phyloP scores from a whole-genome alignment of 2,113 vertebrate species.

The Pipra filicauda region DNA sequence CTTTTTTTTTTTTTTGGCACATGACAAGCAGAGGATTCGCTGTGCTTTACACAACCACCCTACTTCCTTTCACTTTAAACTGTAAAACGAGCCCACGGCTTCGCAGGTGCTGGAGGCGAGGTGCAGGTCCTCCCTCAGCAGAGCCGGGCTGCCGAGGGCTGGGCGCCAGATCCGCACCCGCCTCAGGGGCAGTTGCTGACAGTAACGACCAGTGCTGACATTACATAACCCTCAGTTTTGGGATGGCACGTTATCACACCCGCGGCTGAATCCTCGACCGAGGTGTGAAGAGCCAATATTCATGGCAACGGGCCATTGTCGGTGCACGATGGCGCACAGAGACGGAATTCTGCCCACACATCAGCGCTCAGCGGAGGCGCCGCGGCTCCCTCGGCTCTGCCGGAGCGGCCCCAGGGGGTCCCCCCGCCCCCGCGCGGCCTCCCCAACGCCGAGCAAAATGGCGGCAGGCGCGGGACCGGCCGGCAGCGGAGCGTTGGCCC shows the following conservation, averaged over 20 bases:
- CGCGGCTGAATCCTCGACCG: accelerated
- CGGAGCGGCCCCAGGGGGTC: accelerated
- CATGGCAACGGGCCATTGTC: accelerated
- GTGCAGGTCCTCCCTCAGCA: neutral
- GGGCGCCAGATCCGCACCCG: neutral
- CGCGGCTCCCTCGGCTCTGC: accelerated
- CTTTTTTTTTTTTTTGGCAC: neutral
- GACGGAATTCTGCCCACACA: accelerated
- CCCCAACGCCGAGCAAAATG: neutral
- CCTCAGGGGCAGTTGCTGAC: neutral
- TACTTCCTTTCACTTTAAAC: neutral
- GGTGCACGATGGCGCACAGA: accelerated
- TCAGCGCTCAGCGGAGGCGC: accelerated
- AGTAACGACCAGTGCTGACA: accelerated
- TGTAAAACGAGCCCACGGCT: neutral
- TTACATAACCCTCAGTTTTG: neutral
- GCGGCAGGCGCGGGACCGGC: neutral
- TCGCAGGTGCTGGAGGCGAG: neutral
- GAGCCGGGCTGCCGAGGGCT: neutral
- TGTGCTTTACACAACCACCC: neutral
- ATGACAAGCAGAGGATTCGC: neutral
- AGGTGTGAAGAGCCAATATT: neutral
- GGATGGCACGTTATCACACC: accelerated
- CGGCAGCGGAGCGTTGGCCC: neutral
- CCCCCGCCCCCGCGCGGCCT: accelerated